Conservation (phyloP, 2,113 vertebrate genomes). For the Rhinolophus ferrumequinum region DNA sequence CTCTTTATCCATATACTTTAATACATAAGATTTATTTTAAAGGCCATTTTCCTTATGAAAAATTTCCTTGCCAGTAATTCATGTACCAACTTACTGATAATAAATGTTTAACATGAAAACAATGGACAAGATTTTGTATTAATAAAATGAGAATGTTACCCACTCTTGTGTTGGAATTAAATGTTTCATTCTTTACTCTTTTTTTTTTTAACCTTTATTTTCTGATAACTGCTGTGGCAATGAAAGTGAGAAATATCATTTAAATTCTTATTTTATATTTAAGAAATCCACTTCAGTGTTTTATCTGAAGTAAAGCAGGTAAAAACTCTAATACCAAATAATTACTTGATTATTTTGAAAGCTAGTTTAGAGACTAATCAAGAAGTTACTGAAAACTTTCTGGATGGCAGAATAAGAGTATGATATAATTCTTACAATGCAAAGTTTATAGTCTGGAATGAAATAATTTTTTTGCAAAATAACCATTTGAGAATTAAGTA, state of each 20-base stretch:
- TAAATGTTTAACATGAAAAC: conserved; percentile 55
- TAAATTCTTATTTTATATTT: conserved; percentile 22
- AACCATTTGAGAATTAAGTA: neutral
- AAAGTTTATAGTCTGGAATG: neutral
- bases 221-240: neutral
- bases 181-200: neutral
- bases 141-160: neutral
- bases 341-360: conserved; percentile 33
- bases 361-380: neutral
- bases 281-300: neutral
- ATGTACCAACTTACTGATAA: conserved; percentile 28
- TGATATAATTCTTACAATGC: neutral
- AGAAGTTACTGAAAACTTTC: neutral
- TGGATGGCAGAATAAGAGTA: neutral
- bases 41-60: conserved; percentile 52
- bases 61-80: conserved; percentile 9
- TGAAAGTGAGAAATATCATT: neutral
- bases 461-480: conserved; percentile 19
- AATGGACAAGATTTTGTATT: neutral
- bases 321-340: neutral
- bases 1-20: neutral
- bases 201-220: neutral
- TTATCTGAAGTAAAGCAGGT: neutral
- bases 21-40: conserved; percentile 42
- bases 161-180: neutral